Conservation (phyloP, 1,140 invertebrate species). For the Drosophila lacteicornis region DNA sequence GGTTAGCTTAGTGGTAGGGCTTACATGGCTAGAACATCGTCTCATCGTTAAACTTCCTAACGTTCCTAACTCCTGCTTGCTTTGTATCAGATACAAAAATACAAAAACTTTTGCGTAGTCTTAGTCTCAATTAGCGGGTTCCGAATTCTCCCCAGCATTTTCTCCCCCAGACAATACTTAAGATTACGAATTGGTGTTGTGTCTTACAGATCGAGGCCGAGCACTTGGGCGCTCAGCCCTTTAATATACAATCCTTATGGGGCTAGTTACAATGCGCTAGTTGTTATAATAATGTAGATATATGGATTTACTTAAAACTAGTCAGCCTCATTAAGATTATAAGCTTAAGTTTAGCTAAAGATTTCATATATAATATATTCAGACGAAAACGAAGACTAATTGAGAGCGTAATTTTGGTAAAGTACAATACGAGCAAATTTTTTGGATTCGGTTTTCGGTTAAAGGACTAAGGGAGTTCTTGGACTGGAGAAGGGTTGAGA, state of each 20-base stretch:
- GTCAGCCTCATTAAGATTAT: constrained; percentile 82
- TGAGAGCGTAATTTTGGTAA: constrained; percentile 74
- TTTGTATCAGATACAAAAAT: constrained; percentile 82
- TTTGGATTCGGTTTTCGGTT: constrained; percentile 35
- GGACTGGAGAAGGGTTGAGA: constrained; percentile 28
- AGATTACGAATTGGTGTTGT: constrained; percentile 77
- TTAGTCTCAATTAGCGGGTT: constrained; percentile 74
- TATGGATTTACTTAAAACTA: constrained; percentile 63
- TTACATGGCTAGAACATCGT: constrained; percentile 55
- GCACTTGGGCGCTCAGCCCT: neutral
- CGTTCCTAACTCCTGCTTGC: constrained; percentile 47
- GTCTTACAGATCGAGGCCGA: constrained; percentile 59
- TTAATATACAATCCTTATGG: constrained; percentile 49
- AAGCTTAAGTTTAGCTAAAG: constrained; percentile 65
- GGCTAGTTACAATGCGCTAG: constrained; percentile 25
- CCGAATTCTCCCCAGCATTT: constrained; percentile 23
- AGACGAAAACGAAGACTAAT: constrained; percentile 67
- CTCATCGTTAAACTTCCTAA: neutral
- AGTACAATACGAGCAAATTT: constrained; percentile 68
- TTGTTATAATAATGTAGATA: constrained; percentile 5
- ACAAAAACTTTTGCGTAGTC: constrained; percentile 77
- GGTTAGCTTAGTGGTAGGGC: constrained; percentile 47
- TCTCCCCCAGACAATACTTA: constrained; percentile 63
- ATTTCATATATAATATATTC: constrained; percentile 48
- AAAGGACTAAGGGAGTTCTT: constrained; percentile 17